Percentiles rank a stretch among this genome's conserved stretches.
Evolutionary conservation across 2,113 vertebrate species (phyloP).

Genomic region (Tragelaphus strepsiceros): DNA sequence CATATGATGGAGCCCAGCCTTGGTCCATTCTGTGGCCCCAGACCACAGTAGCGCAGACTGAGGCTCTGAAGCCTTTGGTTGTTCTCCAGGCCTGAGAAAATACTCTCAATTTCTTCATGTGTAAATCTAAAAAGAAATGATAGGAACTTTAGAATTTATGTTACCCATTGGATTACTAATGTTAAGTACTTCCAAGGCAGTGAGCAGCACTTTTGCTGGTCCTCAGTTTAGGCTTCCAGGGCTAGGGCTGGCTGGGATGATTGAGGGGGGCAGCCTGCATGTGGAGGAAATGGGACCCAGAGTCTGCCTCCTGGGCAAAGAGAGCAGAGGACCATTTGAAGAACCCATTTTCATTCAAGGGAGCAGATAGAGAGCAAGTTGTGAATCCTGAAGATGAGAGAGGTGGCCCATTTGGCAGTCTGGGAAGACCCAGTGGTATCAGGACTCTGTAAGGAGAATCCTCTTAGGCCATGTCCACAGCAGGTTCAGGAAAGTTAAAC

Average conservation of each 20-base stretch:
- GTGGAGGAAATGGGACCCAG: not conserved
- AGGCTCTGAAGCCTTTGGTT: conserved; percentile 63
- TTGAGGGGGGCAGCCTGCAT: fast-evolving
- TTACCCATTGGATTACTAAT: not conserved
- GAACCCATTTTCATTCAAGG: not conserved
- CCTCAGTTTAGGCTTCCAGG: not conserved
- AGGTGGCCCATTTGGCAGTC: not conserved
- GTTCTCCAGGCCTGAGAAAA: conserved; percentile 69
- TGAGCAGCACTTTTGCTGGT: not conserved
- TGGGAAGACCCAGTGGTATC: not conserved
- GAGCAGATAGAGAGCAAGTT: not conserved
- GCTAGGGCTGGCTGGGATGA: not conserved
- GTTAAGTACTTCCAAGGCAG: not conserved
- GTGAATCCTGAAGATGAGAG: not conserved
- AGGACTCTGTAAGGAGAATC: not conserved
- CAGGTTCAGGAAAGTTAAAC: not conserved
- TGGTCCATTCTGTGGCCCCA: conserved; percentile 64
- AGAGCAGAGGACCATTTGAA: not conserved
- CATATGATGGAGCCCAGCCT: conserved; percentile 51
- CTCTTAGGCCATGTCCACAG: not conserved
- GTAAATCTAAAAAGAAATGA: conserved; percentile 64
- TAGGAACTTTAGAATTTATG: not conserved
- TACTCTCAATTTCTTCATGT: conserved; percentile 65
- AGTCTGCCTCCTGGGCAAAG: not conserved
- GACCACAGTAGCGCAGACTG: conserved; percentile 76